Evolutionary conservation across 2,888 invertebrate species (phyloP), one percentile per base, ranked within the genome.

Genomic region (Microctonus hyperodae): DNA sequence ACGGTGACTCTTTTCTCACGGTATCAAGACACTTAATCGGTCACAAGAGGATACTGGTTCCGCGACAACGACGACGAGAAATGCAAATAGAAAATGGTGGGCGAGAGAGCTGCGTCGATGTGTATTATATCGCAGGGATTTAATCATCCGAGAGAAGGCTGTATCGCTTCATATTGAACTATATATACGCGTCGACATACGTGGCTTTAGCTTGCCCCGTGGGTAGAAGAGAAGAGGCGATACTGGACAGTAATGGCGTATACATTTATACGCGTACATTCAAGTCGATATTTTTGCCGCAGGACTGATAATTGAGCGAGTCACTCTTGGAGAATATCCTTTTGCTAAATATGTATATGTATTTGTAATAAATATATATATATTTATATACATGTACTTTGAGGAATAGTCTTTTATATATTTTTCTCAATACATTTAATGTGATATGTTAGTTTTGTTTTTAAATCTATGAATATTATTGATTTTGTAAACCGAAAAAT

Each of bases 1-100:
- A 70, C 64, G 69, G 67, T 69, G 71, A 72, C 72, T 73, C 70
- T 72, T 73, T 72, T 72, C 73, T 73, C 73, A 72, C 72, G 72
- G 69, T 73, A 73, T 73, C 73, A 67, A 68, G 69, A 69, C 70
- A 69, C 70, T 73, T 71, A 71, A 73, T 73, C 73, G 72, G 68
- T 68, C 57, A 44, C 44, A 66, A 67, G 60, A 50, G n/a, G 22
- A 63, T 57, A 37, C 48, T 33, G 35, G 51, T n/a, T 61, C 48
- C 59, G 67, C 69, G 69, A 71, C 70, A 69, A 69, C 70, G 67
- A 67, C 69, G 70, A 68, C 69, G 71, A 65, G 67, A 72, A 72
- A 73, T 73, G 73, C 71, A 72, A 73, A 73, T 73, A 72, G 72
- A 72, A 73, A 71, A 73, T 72, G 55, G 69, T 61, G 68, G 57